A percentile compares a stretch with the other conserved stretches of the same genome.
These are phyloP conservation scores for Sinocyclocheilus anophthalmus DNA, from an alignment of 2,113 vertebrate genomes.

Conservation along the genomic window DNA sequence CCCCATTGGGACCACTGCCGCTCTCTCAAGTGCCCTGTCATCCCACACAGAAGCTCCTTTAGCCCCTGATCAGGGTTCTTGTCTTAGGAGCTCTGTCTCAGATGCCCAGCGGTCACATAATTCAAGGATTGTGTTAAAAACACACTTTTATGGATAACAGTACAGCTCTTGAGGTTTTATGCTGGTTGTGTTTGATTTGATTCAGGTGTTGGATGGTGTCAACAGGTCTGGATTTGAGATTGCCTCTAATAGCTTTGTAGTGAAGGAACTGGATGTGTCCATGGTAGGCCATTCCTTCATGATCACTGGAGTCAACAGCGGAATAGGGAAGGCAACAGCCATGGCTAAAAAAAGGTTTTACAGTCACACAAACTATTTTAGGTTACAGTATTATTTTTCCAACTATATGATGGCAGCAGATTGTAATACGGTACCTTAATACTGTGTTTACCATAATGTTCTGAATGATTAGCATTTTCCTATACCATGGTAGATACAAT, in stretches of 20 bases:
- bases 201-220: conserved; percentile 9
- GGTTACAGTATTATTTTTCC: not conserved
- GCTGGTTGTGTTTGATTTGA: not conserved
- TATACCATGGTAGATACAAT: not conserved
- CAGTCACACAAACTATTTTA: not conserved
- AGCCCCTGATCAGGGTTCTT: not conserved
- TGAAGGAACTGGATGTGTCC: conserved; percentile 68
- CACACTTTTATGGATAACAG: not conserved
- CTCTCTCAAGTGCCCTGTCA: conserved; percentile 31
- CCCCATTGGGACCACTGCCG: not conserved
- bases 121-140: conserved; percentile 29
- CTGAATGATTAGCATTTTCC: no score
- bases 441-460: not conserved
- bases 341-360: conserved; percentile 71
- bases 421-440: not conserved
- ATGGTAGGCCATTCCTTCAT: conserved; percentile 74
- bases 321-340: conserved; percentile 73
- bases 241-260: conserved; percentile 66
- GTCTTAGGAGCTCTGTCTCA: conserved; percentile 22
- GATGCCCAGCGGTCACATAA: not conserved
- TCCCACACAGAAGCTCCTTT: conserved; percentile 29
- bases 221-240: conserved; percentile 68
- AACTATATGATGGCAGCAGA: not conserved
- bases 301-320: conserved; percentile 78
- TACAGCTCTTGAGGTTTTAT: not conserved